A percentile compares a stretch with the other conserved stretches of the same genome.
These are phyloP conservation scores for Manis javanica DNA, from an alignment of 2,797 vertebrate species.

Conservation along the genomic window DNA sequence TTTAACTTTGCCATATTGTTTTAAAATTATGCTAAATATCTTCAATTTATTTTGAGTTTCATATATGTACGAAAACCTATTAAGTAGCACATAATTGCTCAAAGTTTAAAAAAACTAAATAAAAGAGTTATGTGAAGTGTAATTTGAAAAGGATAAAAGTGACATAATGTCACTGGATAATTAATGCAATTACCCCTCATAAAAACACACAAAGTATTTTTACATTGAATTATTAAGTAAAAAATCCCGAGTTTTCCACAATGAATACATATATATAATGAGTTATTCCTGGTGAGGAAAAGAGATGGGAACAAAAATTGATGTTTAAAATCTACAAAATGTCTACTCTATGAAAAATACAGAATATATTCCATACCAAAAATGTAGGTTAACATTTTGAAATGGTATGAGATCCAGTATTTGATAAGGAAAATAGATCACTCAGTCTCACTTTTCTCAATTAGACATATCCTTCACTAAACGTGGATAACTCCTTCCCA, in stretches of 20 bases:
- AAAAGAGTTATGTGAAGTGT: neutral
- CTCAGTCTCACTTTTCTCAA: too few species aligned
- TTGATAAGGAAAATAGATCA: too few species aligned
- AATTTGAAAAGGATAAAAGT: neutral
- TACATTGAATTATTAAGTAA: too few species aligned
- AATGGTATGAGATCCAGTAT: too few species aligned
- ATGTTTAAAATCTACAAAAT: constrained; percentile 1
- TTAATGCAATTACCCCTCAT: too few species aligned
- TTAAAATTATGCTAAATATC: neutral
- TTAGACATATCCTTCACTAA: too few species aligned
- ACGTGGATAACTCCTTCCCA: too few species aligned
- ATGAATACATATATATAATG: neutral
- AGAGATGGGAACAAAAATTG: neutral
- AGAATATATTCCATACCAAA: constrained; percentile 6
- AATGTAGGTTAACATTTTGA: too few species aligned
- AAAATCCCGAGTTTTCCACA: too few species aligned
- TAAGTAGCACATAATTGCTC: neutral
- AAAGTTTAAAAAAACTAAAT: neutral
- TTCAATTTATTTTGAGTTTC: neutral
- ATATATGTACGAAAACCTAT: neutral
- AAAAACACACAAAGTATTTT: too few species aligned
- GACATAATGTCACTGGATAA: too few species aligned
- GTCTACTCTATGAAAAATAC: neutral
- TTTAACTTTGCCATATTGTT: constrained; percentile 30
- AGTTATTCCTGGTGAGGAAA: neutral